These are phyloP conservation scores for Climacteris rufus DNA, from an alignment of 2,113 vertebrate genomes.

Conservation along the genomic window DNA sequence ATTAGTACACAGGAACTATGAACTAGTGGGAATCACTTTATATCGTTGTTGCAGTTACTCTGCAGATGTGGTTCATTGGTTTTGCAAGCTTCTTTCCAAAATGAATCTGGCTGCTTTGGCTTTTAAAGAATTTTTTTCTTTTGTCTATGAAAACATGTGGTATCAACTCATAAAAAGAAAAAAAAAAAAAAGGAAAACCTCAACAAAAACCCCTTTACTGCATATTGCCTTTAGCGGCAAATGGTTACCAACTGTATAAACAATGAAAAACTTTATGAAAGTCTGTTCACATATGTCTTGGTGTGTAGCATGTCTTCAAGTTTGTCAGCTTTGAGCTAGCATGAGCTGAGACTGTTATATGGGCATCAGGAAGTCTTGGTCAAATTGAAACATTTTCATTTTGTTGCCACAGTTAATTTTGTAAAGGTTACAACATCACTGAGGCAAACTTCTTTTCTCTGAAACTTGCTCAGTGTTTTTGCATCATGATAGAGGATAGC, in stretches of 20 bases:
- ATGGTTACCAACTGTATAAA: conserved; percentile 71
- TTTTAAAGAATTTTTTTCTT: conserved; percentile 27
- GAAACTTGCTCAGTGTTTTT: not conserved
- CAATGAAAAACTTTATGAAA: conserved; percentile 48
- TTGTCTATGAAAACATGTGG: conserved; percentile 60
- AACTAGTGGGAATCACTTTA: not conserved
- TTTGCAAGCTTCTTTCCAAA: conserved; percentile 41
- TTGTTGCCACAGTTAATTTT: not conserved
- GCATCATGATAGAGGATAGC: not conserved
- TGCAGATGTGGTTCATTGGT: conserved; percentile 18
- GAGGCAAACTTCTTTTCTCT: not conserved
- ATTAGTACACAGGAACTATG: not conserved
- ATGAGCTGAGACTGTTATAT: not conserved
- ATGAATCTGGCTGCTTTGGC: conserved; percentile 39
- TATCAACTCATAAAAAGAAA: conserved; percentile 2
- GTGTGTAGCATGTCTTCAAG: conserved; percentile 15
- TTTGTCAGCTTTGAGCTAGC: not conserved
- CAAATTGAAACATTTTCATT: not conserved
- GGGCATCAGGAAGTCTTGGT: not conserved
- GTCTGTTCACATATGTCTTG: conserved; percentile 21
- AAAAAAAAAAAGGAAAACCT: not conserved
- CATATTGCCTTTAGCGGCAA: conserved; percentile 43
- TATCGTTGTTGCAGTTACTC: not conserved
- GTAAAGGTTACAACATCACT: not conserved
- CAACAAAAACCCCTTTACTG: not conserved